A percentile compares a stretch with the other conserved stretches of the same genome.
These are phyloP conservation scores for Diadumene lineata DNA, from an alignment of 92 coral and sea anemone species.

Conservation along the genomic window DNA sequence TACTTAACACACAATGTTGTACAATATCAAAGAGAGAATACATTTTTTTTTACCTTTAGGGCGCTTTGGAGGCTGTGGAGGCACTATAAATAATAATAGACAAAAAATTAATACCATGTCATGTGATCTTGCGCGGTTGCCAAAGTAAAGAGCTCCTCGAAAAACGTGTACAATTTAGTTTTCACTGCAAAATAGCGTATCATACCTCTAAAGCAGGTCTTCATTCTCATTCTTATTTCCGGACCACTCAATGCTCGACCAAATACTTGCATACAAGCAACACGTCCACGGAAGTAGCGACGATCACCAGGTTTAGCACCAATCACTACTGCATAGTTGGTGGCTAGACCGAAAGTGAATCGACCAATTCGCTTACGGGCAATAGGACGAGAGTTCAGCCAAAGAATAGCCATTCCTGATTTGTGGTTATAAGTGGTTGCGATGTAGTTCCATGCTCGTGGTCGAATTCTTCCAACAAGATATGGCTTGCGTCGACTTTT, in stretches of 20 bases:
- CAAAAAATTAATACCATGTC: neutral
- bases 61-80: constrained; percentile 23
- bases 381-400: constrained; percentile 66
- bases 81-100: constrained; percentile 3
- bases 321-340: constrained; percentile 69
- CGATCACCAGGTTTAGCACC: constrained; percentile 54
- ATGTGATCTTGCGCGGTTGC: no score
- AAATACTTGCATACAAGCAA: constrained; percentile 61
- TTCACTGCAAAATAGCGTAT: no score
- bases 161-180: no score
- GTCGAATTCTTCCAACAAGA: constrained; percentile 38
- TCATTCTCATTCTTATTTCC: constrained; percentile 58
- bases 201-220: constrained; percentile 35
- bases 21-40: no score
- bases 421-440: constrained; percentile 52
- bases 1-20: no score
- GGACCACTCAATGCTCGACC: constrained; percentile 38
- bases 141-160: no score
- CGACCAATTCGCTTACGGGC: constrained; percentile 63
- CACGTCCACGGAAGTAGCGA: constrained; percentile 62
- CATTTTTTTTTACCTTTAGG: constrained; percentile 9
- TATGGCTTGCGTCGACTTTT: constrained; percentile 23
- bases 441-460: constrained; percentile 52
- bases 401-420: constrained; percentile 70
- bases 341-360: constrained; percentile 67